Percentiles rank a stretch among this genome's conserved stretches.
Conservation (phyloP, 2,888 invertebrate species). For the Orthonychiurus folsomi region DNA sequence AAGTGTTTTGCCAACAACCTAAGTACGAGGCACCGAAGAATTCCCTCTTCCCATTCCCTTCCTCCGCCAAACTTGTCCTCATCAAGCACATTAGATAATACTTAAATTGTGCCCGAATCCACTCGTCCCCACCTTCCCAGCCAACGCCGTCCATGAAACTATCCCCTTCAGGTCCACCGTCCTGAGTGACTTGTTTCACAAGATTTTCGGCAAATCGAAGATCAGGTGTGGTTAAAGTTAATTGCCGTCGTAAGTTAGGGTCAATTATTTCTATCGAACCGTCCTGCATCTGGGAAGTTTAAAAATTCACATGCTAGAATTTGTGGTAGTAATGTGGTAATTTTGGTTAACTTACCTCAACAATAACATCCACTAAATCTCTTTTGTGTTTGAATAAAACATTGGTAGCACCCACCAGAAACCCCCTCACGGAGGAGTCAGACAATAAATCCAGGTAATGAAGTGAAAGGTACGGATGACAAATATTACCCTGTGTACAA, state of each 20-base stretch:
- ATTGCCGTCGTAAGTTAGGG: slow-evolving; percentile 65
- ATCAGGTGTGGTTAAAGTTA: slow-evolving; percentile 89
- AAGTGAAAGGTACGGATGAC: slow-evolving; percentile 89
- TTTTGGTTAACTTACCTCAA: slow-evolving; percentile 56
- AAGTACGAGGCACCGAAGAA: slow-evolving; percentile 81
- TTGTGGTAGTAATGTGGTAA: no score
- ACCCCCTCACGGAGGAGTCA: slow-evolving; percentile 66
- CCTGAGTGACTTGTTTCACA: slow-evolving; percentile 60
- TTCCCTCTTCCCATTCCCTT: slow-evolving; percentile 47
- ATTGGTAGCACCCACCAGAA: slow-evolving; percentile 92
- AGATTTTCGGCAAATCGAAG: slow-evolving; percentile 89
- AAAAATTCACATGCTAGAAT: neutral
- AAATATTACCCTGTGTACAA: slow-evolving; percentile 76
- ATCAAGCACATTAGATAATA: slow-evolving; percentile 59
- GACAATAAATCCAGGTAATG: slow-evolving; percentile 86
- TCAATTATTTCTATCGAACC: slow-evolving; percentile 76
- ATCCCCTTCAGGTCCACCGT: slow-evolving; percentile 51
- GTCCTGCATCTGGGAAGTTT: slow-evolving; percentile 56
- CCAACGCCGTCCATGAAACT: slow-evolving; percentile 63
- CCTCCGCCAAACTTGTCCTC: slow-evolving; percentile 65
- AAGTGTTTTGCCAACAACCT: slow-evolving; percentile 72
- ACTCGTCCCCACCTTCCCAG: slow-evolving; percentile 91
- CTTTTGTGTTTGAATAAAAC: slow-evolving; percentile 93
- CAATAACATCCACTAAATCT: slow-evolving; percentile 80
- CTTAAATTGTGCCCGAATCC: slow-evolving; percentile 74